A percentile compares a stretch with the other conserved stretches of the same genome.
phyloP scores from a whole-genome alignment of 2,888 invertebrate genomes.

The Aphidoletes aphidimyza region DNA sequence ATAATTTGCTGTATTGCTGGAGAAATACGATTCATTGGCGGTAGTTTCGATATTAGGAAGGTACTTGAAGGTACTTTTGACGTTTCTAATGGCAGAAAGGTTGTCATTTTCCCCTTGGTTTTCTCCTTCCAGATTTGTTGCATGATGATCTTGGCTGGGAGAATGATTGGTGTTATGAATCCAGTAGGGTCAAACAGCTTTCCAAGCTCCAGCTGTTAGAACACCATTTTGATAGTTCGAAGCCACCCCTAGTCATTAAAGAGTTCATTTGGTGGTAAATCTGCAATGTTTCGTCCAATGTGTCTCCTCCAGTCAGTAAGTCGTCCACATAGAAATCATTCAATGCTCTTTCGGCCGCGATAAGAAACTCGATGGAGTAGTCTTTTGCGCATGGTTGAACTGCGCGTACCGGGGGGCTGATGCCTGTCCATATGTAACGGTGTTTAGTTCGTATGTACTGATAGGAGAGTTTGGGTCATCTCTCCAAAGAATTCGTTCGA shows the following conservation, averaged over 20 bases:
- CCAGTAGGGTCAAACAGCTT: not conserved
- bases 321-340: not conserved
- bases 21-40: no score
- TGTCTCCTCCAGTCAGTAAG: not conserved
- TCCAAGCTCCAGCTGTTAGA: not conserved
- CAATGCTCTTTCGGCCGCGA: not conserved
- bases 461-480: conserved; percentile 56
- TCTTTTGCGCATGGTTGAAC: not conserved
- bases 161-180: conserved; percentile 56
- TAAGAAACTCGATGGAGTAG: not conserved
- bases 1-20: no score
- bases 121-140: not conserved
- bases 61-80: not conserved
- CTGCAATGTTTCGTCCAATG: not conserved
- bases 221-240: not conserved
- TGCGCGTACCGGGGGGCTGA: conserved; percentile 58
- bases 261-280: not conserved
- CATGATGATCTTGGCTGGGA: conserved; percentile 56
- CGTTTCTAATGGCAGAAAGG: no score
- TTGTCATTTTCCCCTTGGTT: not conserved
- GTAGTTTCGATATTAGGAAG: no score
- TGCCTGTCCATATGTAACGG: conserved; percentile 59
- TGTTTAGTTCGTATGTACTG: conserved; percentile 57
- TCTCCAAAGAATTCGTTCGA: conserved; percentile 58
- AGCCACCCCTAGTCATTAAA: not conserved